phyloP scores from a whole-genome alignment of 92 coral and sea anemone genomes.

The Galaxea fascicularis region DNA sequence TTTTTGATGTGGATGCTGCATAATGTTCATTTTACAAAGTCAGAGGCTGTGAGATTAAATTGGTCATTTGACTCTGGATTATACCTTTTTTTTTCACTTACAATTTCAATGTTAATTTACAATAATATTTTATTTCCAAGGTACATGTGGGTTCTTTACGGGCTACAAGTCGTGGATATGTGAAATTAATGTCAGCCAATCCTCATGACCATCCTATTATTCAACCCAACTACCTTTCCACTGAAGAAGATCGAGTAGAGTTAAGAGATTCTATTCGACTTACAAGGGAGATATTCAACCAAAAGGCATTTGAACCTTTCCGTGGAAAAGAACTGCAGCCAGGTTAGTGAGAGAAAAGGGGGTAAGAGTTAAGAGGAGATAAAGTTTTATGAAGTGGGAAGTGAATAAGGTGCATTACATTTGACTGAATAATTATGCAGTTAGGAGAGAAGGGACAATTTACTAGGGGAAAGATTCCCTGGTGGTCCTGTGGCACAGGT shows the following conservation, averaged over 20 bases:
- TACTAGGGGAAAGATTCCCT: too few species aligned
- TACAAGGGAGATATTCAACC: constrained; percentile 76
- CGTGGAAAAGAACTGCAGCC: constrained; percentile 84
- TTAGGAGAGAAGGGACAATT: too few species aligned
- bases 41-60: too few species aligned
- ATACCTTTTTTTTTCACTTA: too few species aligned
- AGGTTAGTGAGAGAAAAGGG: constrained; percentile 38
- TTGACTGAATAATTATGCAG: too few species aligned
- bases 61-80: too few species aligned
- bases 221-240: constrained; percentile 80
- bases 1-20: too few species aligned
- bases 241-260: constrained; percentile 79
- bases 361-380: too few species aligned
- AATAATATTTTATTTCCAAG: constrained; percentile 29
- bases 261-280: constrained; percentile 78
- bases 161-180: constrained; percentile 77
- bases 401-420: too few species aligned
- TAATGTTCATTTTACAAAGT: too few species aligned
- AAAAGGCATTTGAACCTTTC: constrained; percentile 87
- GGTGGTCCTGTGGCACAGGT: too few species aligned
- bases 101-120: background rate
- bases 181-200: constrained; percentile 70
- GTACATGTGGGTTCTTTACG: constrained; percentile 84
- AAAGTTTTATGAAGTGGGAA: too few species aligned
- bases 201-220: constrained; percentile 82